These are phyloP conservation scores for Dasysyrphus tricinctus DNA, from an alignment of 2,888 invertebrate genomes.

Conservation along the genomic window DNA sequence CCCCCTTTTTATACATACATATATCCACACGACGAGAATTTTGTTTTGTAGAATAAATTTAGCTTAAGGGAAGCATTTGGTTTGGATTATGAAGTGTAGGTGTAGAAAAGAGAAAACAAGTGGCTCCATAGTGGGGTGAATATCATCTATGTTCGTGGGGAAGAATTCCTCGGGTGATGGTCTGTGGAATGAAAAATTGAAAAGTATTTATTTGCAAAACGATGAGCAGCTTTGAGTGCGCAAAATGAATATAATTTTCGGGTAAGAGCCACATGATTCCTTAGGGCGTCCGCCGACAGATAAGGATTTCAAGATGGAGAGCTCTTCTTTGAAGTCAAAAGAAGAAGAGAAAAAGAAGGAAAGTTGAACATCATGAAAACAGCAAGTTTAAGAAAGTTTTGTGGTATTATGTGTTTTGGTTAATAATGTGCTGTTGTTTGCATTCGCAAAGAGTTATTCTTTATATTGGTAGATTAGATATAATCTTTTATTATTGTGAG, in stretches of 20 bases:
- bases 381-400: constrained; percentile 40
- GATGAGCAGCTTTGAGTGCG: constrained; percentile 76
- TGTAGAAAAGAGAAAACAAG: constrained; percentile 16
- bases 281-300: constrained; percentile 57
- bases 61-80: constrained; percentile 32
- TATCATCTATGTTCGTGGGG: too few species aligned
- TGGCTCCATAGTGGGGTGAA: constrained; percentile 25
- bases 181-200: constrained; percentile 72
- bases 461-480: neutral
- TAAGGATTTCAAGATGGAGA: constrained; percentile 44
- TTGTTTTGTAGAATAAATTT: constrained; percentile 48
- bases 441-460: constrained; percentile 28
- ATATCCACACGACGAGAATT: constrained; percentile 6
- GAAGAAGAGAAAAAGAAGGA: neutral
- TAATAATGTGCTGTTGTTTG: constrained; percentile 73
- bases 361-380: constrained; percentile 18
- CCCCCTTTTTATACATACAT: neutral
- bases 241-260: constrained; percentile 76
- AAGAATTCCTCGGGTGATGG: neutral
- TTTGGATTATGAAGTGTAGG: constrained; percentile 14
- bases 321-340: neutral
- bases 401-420: constrained; percentile 65
- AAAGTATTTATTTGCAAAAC: constrained; percentile 75
- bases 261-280: constrained; percentile 75
- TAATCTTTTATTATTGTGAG: neutral